Evolutionary conservation across 2,797 vertebrate genomes (phyloP).

Genomic region (Philypnodon macrostomus): DNA sequence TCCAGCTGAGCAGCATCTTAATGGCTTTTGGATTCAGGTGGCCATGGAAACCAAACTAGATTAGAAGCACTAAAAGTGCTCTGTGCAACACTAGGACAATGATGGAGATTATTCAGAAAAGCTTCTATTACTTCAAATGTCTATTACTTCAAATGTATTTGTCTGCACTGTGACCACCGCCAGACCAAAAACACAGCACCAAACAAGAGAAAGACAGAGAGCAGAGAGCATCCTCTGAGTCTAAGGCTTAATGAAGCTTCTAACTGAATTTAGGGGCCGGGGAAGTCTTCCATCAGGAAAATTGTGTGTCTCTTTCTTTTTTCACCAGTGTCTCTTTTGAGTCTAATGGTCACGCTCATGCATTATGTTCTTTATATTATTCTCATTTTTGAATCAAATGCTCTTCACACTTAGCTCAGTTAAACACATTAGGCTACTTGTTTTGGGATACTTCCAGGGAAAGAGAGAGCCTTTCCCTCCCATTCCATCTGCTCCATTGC

Average conservation of each 20-base stretch:
- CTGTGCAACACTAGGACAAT: slow-evolving; percentile 13
- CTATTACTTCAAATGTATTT: background rate
- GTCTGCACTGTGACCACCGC: background rate
- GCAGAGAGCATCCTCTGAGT: slow-evolving; percentile 34
- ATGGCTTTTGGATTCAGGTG: slow-evolving; percentile 56
- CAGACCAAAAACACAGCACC: slow-evolving; percentile 8
- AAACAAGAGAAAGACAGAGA: slow-evolving; percentile 6
- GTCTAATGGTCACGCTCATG: slow-evolving; percentile 42
- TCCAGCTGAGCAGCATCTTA: slow-evolving; percentile 47
- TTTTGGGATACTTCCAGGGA: too few relatives aligned
- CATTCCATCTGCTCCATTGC: background rate
- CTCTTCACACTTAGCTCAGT: too few relatives aligned
- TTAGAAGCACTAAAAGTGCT: slow-evolving; percentile 59
- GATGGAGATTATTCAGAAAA: background rate
- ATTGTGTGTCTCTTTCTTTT: slow-evolving; percentile 42
- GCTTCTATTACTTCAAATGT: background rate
- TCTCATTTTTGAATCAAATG: too few relatives aligned
- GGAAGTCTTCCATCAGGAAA: slow-evolving; percentile 72
- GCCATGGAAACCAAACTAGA: slow-evolving; percentile 68
- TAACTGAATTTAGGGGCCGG: slow-evolving; percentile 68
- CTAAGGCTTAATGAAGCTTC: slow-evolving; percentile 52
- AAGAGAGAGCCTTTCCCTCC: too few relatives aligned
- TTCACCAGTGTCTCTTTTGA: slow-evolving; percentile 65
- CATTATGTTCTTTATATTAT: slow-evolving; percentile 26
- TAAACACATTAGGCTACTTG: too few relatives aligned